These are phyloP conservation scores for Eciton burchellii DNA, from an alignment of 1,140 invertebrate genomes.

Conservation along the genomic window DNA sequence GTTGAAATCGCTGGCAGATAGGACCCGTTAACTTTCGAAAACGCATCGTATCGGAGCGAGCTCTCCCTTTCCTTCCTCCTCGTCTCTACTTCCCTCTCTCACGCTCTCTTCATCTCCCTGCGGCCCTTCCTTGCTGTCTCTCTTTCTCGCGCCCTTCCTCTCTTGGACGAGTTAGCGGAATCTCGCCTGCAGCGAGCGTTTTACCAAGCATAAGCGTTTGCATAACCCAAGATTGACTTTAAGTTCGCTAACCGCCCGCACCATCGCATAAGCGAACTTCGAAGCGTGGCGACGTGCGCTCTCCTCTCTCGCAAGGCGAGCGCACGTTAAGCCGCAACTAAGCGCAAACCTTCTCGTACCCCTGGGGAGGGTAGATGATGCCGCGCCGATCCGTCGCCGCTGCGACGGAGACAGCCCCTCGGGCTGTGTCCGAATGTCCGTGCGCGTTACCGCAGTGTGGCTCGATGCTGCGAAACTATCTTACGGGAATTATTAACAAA, in stretches of 20 bases:
- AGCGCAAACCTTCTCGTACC: slow-evolving; percentile 58
- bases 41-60: slow-evolving; percentile 15
- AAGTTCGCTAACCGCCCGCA: slow-evolving; percentile 68
- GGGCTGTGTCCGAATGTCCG: slow-evolving; percentile 57
- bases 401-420: slow-evolving; percentile 37
- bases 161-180: slow-evolving; percentile 59
- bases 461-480: slow-evolving; percentile 35
- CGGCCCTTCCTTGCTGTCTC: neutral
- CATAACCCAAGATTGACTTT: slow-evolving; percentile 78
- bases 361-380: neutral
- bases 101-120: neutral
- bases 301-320: slow-evolving; percentile 43
- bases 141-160: neutral
- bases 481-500: slow-evolving; percentile 58
- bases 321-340: slow-evolving; percentile 72
- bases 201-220: slow-evolving; percentile 76
- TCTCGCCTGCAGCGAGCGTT: slow-evolving; percentile 66
- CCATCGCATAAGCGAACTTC: slow-evolving; percentile 69
- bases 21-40: slow-evolving; percentile 61
- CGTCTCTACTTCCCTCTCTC: neutral
- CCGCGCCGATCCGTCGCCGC: slow-evolving; percentile 1
- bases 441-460: slow-evolving; percentile 33
- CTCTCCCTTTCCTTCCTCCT: neutral
- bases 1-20: slow-evolving; percentile 20
- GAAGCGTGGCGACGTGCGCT: slow-evolving; percentile 54